These are phyloP conservation scores for Gadus macrocephalus DNA, from an alignment of 2,113 vertebrate genomes.

Conservation along the genomic window DNA sequence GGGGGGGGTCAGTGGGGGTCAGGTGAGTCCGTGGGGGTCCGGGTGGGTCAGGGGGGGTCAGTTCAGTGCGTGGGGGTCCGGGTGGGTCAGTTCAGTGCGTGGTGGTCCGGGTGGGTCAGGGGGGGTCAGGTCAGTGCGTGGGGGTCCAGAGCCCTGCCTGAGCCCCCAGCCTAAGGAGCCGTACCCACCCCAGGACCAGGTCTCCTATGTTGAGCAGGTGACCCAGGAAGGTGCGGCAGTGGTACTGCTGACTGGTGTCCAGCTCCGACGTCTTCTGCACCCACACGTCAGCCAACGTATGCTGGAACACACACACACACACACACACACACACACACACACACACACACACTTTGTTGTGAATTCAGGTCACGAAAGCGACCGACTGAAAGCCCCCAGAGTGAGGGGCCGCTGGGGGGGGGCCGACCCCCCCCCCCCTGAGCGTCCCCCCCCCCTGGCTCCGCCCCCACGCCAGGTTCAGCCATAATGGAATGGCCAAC, in stretches of 20 bases:
- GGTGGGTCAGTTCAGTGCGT: no score
- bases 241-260: slow-evolving; percentile 88
- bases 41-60: no score
- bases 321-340: slow-evolving; percentile 10
- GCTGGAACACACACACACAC: slow-evolving; percentile 72
- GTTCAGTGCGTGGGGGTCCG: no score
- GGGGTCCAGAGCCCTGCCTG: no score
- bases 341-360: neutral
- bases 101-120: no score
- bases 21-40: no score
- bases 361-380: neutral
- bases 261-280: slow-evolving; percentile 94
- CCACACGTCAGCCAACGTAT: slow-evolving; percentile 91
- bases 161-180: no score
- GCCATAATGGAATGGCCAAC: slow-evolving; percentile 45
- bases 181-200: slow-evolving; percentile 83
- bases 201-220: slow-evolving; percentile 96
- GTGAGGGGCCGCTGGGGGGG: neutral
- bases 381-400: neutral
- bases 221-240: slow-evolving; percentile 91
- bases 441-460: slow-evolving; percentile 7
- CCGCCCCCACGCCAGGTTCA: slow-evolving; percentile 30
- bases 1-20: no score
- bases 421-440: no score
- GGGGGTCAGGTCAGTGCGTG: no score